Base-by-base conservation (phyloP, 1,140 invertebrate genomes). In the Zaprionus africanus region DNA sequence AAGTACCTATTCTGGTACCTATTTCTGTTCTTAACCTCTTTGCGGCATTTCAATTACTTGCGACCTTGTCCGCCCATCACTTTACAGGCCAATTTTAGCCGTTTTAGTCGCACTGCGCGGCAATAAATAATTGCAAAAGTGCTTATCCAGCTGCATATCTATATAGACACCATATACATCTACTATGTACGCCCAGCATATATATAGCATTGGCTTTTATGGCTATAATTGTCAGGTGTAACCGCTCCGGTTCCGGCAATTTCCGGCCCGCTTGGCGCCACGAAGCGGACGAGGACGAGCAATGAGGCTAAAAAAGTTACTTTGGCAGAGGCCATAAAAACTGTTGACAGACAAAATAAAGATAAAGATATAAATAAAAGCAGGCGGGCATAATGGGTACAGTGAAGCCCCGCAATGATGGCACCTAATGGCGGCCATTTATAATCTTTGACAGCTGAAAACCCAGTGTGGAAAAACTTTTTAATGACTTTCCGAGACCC, bases 141-240 rank as follows among this genome's bases (percentile, higher is more conserved):
- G 41, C 38, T 34, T 31, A 43, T 46, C 22, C 41, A 43, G 24
- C 22, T 57, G 41, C 41, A 46, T 31, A 49, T 51, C 67, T 79
- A 60, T 41, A 54, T 43, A 43, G 41, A 17, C 41, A 26, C 22
- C 17, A 59, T 51, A 62, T 51, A 68, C 7, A 43, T 31, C 22
- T 41, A 41, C 6, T n/a, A n/a, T 43, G 9, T 9, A 43, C 1
- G n/a, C 7, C 41, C 41, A 46, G 9, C n/a, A 26, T 43, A 63
- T 43, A 17, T 70, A 43, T 65, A 60, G 62, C 64, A 38, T 6
- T 71, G 28, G 77, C 76, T 65, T 61, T 82, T 82, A 83, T 78
- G 64, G 73, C 69, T 75, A 88, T 86, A 86, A 88, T 88, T 88
- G 83, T 88, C 84, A 88, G 83, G 83, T 88, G 84, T 54, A 78